Conservation (phyloP, 2,113 vertebrate genomes). For the Emydura subglobosa region DNA sequence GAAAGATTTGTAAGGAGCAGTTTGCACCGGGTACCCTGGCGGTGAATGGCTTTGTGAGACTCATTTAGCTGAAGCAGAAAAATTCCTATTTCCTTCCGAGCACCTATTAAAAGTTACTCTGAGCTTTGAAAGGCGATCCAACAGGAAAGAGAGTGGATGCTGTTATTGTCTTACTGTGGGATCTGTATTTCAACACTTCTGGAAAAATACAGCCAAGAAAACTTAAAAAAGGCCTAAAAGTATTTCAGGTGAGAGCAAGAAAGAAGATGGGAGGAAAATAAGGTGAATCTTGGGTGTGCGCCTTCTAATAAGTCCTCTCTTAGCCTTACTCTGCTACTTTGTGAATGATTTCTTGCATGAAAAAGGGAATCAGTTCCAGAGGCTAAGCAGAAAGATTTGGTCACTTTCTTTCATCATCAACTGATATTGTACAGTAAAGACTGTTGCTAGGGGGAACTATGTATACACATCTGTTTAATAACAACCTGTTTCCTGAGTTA, state of each 20-base stretch:
- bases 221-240: slow-evolving; percentile 52
- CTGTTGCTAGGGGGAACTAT: slow-evolving; percentile 1
- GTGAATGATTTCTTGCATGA: not conserved
- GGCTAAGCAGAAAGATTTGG: not conserved
- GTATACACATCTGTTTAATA: slow-evolving; percentile 27
- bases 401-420: not conserved
- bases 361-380: not conserved
- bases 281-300: not conserved
- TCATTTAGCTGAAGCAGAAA: slow-evolving; percentile 61
- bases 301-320: not conserved
- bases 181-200: slow-evolving; percentile 66
- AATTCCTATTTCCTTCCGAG: slow-evolving; percentile 56
- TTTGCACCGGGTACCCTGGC: slow-evolving; percentile 20
- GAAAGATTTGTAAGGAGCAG: slow-evolving; percentile 46
- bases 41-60: slow-evolving; percentile 27
- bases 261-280: slow-evolving; percentile 15
- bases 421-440: not conserved
- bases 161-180: slow-evolving; percentile 51
- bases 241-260: slow-evolving; percentile 60
- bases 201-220: slow-evolving; percentile 62
- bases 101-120: slow-evolving; percentile 52
- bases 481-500: not conserved
- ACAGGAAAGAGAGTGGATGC: slow-evolving; percentile 59
- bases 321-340: slow-evolving; percentile 23
- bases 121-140: slow-evolving; percentile 66